These are phyloP conservation scores for Drosophila phalerata DNA, from an alignment of 2,888 invertebrate species.

Conservation along the genomic window DNA sequence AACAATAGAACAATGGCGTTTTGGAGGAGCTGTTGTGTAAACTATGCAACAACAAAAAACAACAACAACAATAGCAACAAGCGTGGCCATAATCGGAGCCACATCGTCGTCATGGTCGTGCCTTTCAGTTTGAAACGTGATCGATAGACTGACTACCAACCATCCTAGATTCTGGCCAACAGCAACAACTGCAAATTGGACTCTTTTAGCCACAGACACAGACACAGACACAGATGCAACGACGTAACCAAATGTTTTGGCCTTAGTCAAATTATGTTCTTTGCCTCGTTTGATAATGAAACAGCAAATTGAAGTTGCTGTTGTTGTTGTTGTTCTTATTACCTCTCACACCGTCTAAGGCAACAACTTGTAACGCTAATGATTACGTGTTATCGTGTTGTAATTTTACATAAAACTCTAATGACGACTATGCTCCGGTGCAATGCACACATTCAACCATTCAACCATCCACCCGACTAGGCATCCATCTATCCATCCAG, in stretches of 20 bases:
- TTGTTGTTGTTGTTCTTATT: slow-evolving; percentile 20
- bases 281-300: slow-evolving; percentile 80
- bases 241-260: slow-evolving; percentile 59
- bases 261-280: slow-evolving; percentile 79
- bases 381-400: slow-evolving; percentile 83
- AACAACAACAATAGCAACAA: slow-evolving; percentile 37
- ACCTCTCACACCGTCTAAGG: slow-evolving; percentile 62
- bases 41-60: slow-evolving; percentile 53
- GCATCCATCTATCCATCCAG: slow-evolving; percentile 25
- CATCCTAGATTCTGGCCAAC: slow-evolving; percentile 13
- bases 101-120: slow-evolving; percentile 65
- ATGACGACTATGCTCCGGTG: slow-evolving; percentile 60
- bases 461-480: slow-evolving; percentile 4
- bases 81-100: slow-evolving; percentile 57
- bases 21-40: slow-evolving; percentile 54
- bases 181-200: slow-evolving; percentile 70
- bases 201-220: slow-evolving; percentile 47
- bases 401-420: slow-evolving; percentile 81
- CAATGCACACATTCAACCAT: slow-evolving; percentile 24
- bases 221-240: slow-evolving; percentile 25
- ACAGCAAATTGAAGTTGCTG: slow-evolving; percentile 64
- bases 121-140: slow-evolving; percentile 81
- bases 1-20: slow-evolving; percentile 53
- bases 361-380: slow-evolving; percentile 63
- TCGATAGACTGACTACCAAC: slow-evolving; percentile 83